phyloP scores from a whole-genome alignment of 2,888 invertebrate genomes.

The Helicoverpa assulta region DNA sequence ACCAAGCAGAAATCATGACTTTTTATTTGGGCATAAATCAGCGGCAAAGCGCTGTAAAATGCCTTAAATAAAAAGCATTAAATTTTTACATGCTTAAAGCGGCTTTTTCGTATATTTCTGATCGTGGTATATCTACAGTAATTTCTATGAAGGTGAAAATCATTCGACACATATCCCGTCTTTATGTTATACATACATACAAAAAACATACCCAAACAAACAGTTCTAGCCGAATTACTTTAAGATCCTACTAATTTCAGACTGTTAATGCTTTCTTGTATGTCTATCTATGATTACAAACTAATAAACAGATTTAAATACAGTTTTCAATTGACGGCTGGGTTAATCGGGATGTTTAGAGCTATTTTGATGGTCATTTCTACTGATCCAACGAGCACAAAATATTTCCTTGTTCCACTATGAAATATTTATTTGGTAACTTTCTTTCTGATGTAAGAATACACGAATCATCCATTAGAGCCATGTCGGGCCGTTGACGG shows the following conservation, averaged over 20 bases:
- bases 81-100: not conserved
- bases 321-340: no score
- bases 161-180: constrained; percentile 40
- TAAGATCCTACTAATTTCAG: constrained; percentile 33
- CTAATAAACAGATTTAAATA: no score
- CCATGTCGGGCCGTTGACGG: constrained; percentile 10
- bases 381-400: no score
- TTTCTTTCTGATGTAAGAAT: not conserved
- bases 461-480: not conserved
- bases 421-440: not conserved
- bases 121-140: constrained; percentile 19
- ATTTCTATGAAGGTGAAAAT: constrained; percentile 15
- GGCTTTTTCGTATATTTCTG: not conserved
- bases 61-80: not conserved
- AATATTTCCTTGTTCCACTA: no score
- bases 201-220: constrained; percentile 7
- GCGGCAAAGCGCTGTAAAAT: not conserved
- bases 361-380: no score
- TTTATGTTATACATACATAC: constrained; percentile 31
- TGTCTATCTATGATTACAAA: no score
- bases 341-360: no score
- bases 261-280: constrained; percentile 19
- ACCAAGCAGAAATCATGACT: not conserved
- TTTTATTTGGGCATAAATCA: not conserved
- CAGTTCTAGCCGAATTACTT: constrained; percentile 42